Conservation (phyloP, 2,113 vertebrate genomes). For the Alligator sinensis region DNA sequence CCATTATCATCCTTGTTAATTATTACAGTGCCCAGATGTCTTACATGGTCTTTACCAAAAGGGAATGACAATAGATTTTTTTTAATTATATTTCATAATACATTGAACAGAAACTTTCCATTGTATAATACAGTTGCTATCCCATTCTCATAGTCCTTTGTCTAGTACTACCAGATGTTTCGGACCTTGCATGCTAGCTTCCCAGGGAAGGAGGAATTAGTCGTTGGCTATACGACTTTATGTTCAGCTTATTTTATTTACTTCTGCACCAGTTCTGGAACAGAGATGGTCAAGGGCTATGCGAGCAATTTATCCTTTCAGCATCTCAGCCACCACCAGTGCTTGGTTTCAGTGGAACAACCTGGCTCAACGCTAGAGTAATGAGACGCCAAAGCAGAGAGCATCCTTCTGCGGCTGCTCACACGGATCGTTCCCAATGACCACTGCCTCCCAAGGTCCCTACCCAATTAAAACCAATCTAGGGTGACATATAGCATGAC, state of each 20-base stretch:
- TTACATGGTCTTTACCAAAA: not conserved
- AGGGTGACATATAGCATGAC: fast-evolving
- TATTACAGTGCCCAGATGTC: not conserved
- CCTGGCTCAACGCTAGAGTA: fast-evolving
- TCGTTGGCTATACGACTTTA: not conserved
- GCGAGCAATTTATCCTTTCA: not conserved
- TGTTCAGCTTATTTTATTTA: not conserved
- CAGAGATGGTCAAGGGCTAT: not conserved
- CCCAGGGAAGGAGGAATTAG: not conserved
- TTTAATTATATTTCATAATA: not conserved
- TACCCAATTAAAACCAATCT: fast-evolving
- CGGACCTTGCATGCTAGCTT: not conserved
- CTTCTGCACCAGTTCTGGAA: not conserved
- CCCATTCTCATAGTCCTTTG: not conserved
- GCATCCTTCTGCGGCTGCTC: not conserved
- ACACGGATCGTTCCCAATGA: not conserved
- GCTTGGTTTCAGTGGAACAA: not conserved
- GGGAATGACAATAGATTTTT: not conserved
- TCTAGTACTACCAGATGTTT: not conserved
- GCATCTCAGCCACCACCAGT: not conserved
- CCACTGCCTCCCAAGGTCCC: fast-evolving
- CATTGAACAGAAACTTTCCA: not conserved
- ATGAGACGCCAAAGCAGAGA: not conserved
- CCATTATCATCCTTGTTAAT: not conserved
- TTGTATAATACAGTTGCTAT: not conserved